Base-by-base conservation (phyloP, 2,113 vertebrate genomes). In the Stigmatopora nigra region DNA sequence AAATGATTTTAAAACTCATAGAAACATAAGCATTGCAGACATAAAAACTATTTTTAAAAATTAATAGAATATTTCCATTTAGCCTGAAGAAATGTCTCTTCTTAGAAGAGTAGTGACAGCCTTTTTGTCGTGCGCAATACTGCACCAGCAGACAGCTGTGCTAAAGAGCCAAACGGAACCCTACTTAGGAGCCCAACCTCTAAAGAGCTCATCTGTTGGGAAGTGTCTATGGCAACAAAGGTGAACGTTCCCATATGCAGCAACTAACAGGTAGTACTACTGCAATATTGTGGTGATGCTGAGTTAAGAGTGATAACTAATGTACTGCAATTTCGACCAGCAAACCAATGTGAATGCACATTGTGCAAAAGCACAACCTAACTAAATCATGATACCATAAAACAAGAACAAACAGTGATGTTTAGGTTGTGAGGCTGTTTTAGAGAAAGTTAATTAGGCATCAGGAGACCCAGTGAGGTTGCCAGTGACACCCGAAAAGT, bases 211-310 rank as follows among this genome's bases (percentile, higher is more conserved):
- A 71, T 77, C 68, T 84, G 83, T 85, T 87, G 73, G 78, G 68
- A 64, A 45, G 91, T 93, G 86, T 81, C 91, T 86, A 87, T 89
- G 88, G 91, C 69, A 88, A 92, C 91, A 71, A 17, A 17, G 62
- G 10, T 59, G 1, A 64, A 61, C 57, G 71, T 66, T 70, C 67
- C 19, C 16, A 7, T 5, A 11, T 51, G 17, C 16, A 58, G 80
- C 59, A 71, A 56, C 71, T 66, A 47, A 61, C 57, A 45, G 71
- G 48, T 12, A 25, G 38, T 73, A 25, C 61, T 62, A 78, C 73
- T 68, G 63, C 64, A 19, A 22, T 17, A 11, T 41, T 45, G 49
- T n/a, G 9, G 44, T 3, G 1, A 44, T 10, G 2, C 3, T 22
- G 20, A 53, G 1, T 10, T 41, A 41, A 53, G 20, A 45, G 22